Conservation (phyloP, 1,140 invertebrate species). For the Leptinotarsa defecta region DNA sequence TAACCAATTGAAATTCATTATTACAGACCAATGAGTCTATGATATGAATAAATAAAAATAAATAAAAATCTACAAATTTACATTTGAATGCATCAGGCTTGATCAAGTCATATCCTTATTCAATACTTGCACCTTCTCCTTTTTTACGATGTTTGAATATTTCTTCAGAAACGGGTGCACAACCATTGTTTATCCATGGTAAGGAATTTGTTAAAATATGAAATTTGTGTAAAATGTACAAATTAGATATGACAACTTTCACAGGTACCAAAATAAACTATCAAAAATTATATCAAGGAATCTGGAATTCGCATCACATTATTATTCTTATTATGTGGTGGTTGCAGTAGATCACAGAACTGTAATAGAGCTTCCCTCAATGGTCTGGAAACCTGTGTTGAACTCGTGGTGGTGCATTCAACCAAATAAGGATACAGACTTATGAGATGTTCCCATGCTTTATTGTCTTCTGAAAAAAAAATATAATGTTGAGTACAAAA, state of each 20-base stretch:
- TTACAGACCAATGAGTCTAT: neutral
- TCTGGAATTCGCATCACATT: conserved; percentile 35
- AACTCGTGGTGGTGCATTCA: conserved; percentile 80
- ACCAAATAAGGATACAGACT: conserved; percentile 88
- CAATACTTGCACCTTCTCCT: neutral
- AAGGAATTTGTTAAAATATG: conserved; percentile 12
- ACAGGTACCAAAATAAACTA: conserved; percentile 25
- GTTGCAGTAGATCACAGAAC: conserved; percentile 82
- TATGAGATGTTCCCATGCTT: conserved; percentile 92
- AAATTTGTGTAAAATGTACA: conserved; percentile 13
- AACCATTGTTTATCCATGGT: neutral
- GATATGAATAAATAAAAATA: neutral
- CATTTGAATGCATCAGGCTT: neutral
- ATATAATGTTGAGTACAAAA: too few relatives aligned
- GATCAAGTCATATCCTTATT: neutral
- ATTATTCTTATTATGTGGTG: conserved; percentile 59
- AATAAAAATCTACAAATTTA: conserved; percentile 9
- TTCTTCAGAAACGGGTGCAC: neutral
- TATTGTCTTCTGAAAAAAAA: conserved; percentile 72
- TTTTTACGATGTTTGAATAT: neutral
- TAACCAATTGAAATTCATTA: conserved; percentile 1
- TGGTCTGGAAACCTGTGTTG: conserved; percentile 78
- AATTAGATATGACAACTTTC: conserved; percentile 28
- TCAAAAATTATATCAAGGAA: conserved; percentile 25
- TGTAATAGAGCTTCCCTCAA: conserved; percentile 85